These are phyloP conservation scores for Enteromius anoplus DNA, from an alignment of 2,797 vertebrate genomes.

Conservation along the genomic window DNA sequence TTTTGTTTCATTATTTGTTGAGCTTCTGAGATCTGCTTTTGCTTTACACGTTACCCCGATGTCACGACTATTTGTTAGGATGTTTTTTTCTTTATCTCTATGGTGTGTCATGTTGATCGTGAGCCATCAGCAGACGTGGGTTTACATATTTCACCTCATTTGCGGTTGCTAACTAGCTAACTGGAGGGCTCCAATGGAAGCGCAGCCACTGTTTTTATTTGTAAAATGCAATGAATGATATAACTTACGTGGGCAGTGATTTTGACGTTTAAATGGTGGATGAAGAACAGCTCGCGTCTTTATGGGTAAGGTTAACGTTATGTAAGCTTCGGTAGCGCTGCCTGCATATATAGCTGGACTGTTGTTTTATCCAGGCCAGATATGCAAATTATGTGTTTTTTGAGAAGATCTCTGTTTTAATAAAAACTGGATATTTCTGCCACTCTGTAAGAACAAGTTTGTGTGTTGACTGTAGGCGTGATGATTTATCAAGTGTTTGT, in stretches of 20 bases:
- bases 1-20: conserved; percentile 20
- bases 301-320: background rate
- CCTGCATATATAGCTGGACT: background rate
- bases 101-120: background rate
- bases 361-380: background rate
- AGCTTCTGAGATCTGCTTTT: background rate
- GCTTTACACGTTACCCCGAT: background rate
- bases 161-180: conserved; percentile 14
- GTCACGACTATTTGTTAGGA: background rate
- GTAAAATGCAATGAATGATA: background rate
- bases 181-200: background rate
- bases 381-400: background rate
- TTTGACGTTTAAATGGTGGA: background rate
- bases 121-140: background rate
- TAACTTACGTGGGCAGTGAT: background rate
- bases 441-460: background rate
- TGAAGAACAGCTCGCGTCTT: background rate
- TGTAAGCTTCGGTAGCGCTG: too few species aligned
- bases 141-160: background rate
- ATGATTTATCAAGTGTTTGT: background rate
- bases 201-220: background rate
- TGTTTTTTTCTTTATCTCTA: background rate
- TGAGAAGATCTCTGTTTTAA: background rate
- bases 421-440: background rate
- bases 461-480: background rate